Percentiles rank a stretch among this genome's conserved stretches.
Evolutionary conservation across 2,797 vertebrate genomes (phyloP).

Genomic region (Karalla daura): DNA sequence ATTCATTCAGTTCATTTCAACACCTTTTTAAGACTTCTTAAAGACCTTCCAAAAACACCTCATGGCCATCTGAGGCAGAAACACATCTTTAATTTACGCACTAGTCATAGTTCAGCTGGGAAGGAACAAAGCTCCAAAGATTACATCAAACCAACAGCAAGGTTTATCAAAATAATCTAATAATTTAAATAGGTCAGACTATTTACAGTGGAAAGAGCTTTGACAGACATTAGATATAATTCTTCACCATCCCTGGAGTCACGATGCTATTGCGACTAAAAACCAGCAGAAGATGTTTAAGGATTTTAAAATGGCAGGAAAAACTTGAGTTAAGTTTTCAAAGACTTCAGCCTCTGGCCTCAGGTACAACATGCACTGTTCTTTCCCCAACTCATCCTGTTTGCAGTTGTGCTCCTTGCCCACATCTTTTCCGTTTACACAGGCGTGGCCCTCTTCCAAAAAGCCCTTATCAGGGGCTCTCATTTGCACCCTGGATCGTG

Average conservation of each 20-base stretch:
- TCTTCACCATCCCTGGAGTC: not conserved
- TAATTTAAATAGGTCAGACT: no score
- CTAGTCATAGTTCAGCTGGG: no score
- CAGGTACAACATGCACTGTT: conserved; percentile 10
- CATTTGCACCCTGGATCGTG: conserved; percentile 54
- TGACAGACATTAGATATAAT: not conserved
- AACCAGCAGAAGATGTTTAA: not conserved
- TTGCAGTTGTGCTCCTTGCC: conserved; percentile 18
- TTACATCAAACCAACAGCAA: no score
- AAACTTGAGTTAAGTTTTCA: not conserved
- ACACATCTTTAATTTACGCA: no score
- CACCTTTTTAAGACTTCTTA: no score
- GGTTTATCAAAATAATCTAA: no score
- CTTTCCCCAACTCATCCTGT: conserved; percentile 2
- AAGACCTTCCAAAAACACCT: no score
- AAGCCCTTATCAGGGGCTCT: conserved; percentile 47
- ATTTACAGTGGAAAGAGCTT: no score
- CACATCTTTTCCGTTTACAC: conserved; percentile 36
- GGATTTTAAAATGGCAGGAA: not conserved
- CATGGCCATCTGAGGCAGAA: no score
- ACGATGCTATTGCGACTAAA: not conserved
- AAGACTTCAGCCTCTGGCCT: not conserved
- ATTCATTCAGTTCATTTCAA: no score
- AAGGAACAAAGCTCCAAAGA: no score
- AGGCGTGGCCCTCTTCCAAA: conserved; percentile 51